These are phyloP conservation scores for Lepus townsendii DNA, from an alignment of 2,797 vertebrate species.

Conservation along the genomic window DNA sequence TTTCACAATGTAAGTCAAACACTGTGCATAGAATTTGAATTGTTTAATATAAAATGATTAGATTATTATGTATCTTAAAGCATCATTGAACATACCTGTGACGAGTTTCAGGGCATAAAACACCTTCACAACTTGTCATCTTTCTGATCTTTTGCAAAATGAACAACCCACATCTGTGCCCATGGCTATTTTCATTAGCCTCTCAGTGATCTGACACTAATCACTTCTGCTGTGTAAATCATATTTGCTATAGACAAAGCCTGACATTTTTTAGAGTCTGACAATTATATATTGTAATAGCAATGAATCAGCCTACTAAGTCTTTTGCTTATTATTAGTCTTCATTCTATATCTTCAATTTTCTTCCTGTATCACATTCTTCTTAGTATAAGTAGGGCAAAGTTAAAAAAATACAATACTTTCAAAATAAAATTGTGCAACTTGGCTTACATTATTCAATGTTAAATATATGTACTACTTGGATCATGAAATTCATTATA, in stretches of 20 bases:
- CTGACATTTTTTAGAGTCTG: conserved; percentile 67
- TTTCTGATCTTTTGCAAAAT: conserved; percentile 81
- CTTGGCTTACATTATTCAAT: not conserved
- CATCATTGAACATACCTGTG: conserved; percentile 75
- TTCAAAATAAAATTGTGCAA: not conserved
- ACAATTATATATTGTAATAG: conserved; percentile 63
- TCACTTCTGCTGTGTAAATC: conserved; percentile 82
- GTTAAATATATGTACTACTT: not conserved
- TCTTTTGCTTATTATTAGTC: not conserved
- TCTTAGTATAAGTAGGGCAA: not conserved
- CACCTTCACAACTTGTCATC: conserved; percentile 77
- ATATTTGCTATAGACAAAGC: conserved; percentile 76
- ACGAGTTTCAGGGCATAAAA: conserved; percentile 75
- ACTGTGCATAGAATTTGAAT: conserved; percentile 83
- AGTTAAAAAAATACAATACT: not conserved
- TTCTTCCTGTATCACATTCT: conserved; percentile 24
- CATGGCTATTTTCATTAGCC: conserved; percentile 79
- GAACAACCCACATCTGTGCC: conserved; percentile 77
- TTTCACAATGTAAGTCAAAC: conserved; percentile 84
- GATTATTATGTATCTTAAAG: conserved; percentile 74
- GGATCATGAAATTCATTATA: not conserved
- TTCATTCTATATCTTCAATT: conserved; percentile 18
- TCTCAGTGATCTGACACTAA: conserved; percentile 83
- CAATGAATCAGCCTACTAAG: conserved; percentile 45
- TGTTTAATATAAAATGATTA: conserved; percentile 82